A percentile compares a stretch with the other conserved stretches of the same genome.
phyloP scores from a whole-genome alignment of 23 tunicate genomes.

The Trididemnum nubilum region DNA sequence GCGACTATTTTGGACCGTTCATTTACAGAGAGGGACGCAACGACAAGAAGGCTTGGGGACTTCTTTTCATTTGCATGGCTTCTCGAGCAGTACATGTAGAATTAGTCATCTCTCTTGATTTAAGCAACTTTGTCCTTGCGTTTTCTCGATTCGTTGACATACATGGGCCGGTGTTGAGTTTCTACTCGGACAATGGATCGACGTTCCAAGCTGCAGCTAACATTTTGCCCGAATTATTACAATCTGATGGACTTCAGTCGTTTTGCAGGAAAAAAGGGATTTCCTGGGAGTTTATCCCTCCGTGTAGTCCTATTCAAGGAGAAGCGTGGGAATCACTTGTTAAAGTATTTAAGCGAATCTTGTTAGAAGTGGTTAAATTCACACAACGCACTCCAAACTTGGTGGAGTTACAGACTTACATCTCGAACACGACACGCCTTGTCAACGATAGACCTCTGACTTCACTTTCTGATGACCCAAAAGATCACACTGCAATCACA shows the following conservation, averaged over 20 bases:
- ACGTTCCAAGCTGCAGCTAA: not conserved
- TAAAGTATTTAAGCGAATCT: not conserved
- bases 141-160: not conserved
- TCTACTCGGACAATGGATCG: not conserved
- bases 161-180: not conserved
- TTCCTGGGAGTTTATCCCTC: not conserved
- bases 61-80: not conserved
- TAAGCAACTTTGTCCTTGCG: not conserved
- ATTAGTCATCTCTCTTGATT: too few relatives aligned
- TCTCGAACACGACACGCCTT: constrained; percentile 1
- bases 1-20: not conserved
- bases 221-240: not conserved
- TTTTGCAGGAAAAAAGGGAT: not conserved
- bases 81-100: not conserved
- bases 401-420: constrained; percentile 25
- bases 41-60: not conserved
- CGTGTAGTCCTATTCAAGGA: not conserved
- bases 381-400: too few relatives aligned
- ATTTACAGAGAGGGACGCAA: not conserved
- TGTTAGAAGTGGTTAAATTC: too few relatives aligned
- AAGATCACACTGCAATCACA: constrained; percentile 27
- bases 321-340: not conserved
- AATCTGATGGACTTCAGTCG: not conserved
- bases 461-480: constrained; percentile 16
- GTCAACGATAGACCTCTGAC: constrained; percentile 19